These are phyloP conservation scores for Carassius carassius DNA, from an alignment of 2,113 vertebrate species.

Conservation along the genomic window DNA sequence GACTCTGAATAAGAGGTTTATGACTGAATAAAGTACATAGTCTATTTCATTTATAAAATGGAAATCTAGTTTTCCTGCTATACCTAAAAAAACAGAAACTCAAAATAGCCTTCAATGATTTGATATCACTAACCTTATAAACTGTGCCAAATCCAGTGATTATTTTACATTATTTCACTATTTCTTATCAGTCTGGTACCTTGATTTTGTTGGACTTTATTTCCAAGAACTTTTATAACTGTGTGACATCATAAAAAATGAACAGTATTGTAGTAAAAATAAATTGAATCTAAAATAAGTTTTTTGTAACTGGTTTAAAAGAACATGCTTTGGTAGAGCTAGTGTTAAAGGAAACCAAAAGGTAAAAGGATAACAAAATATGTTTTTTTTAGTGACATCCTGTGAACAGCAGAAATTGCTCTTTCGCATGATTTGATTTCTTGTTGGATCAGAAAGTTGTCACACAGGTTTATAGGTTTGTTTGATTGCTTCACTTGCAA, in stretches of 20 bases:
- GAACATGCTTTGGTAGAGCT: neutral
- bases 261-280: neutral
- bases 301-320: neutral
- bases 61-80: neutral
- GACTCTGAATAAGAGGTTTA: neutral
- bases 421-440: neutral
- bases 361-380: neutral
- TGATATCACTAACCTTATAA: neutral
- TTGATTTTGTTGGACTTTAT: neutral
- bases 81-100: neutral
- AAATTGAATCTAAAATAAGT: neutral
- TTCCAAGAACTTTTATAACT: too few species aligned
- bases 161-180: slow-evolving; percentile 1
- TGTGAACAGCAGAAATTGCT: neutral
- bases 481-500: slow-evolving; percentile 45
- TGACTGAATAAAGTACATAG: neutral
- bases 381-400: neutral
- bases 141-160: neutral
- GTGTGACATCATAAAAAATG: neutral
- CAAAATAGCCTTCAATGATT: neutral
- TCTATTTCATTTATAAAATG: neutral
- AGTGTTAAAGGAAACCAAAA: neutral
- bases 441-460: neutral
- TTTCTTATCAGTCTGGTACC: neutral
- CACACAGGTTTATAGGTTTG: slow-evolving; percentile 1